Conservation (phyloP, 2,888 invertebrate species). For the Lithophane ornitopus region DNA sequence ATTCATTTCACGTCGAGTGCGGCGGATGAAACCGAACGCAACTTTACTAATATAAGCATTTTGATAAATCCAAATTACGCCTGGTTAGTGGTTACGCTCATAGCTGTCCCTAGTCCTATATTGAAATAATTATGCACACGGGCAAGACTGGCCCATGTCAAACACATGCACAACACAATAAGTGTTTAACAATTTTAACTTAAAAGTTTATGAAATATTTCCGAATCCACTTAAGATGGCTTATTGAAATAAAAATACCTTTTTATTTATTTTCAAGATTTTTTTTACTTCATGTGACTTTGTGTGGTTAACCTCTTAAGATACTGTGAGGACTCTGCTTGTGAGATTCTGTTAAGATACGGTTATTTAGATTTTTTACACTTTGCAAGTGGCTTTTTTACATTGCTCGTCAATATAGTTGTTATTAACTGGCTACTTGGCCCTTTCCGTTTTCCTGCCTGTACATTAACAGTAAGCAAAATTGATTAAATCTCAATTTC, state of each 20-base stretch:
- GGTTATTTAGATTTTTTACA: too few species aligned
- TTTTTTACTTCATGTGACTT: too few species aligned
- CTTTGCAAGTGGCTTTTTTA: too few species aligned
- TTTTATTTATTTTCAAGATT: too few species aligned
- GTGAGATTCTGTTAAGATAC: too few species aligned
- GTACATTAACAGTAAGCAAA: not conserved
- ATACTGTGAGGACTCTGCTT: too few species aligned
- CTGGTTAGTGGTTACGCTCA: not conserved
- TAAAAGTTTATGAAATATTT: too few species aligned
- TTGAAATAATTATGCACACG: not conserved
- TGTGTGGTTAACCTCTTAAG: too few species aligned
- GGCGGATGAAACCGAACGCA: not conserved
- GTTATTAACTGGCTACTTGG: too few species aligned
- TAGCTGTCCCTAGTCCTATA: not conserved
- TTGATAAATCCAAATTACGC: not conserved
- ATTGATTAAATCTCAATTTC: conserved; percentile 13
- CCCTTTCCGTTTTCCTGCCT: too few species aligned
- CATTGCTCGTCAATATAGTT: not conserved
- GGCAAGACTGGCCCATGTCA: not conserved
- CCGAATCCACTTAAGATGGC: too few species aligned
- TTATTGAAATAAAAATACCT: too few species aligned
- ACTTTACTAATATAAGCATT: not conserved
- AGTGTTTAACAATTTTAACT: not conserved
- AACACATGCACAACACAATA: not conserved
- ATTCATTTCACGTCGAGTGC: not conserved